Evolutionary conservation across 2,888 invertebrate species (phyloP).

Genomic region (Lumbricus terrestris): DNA sequence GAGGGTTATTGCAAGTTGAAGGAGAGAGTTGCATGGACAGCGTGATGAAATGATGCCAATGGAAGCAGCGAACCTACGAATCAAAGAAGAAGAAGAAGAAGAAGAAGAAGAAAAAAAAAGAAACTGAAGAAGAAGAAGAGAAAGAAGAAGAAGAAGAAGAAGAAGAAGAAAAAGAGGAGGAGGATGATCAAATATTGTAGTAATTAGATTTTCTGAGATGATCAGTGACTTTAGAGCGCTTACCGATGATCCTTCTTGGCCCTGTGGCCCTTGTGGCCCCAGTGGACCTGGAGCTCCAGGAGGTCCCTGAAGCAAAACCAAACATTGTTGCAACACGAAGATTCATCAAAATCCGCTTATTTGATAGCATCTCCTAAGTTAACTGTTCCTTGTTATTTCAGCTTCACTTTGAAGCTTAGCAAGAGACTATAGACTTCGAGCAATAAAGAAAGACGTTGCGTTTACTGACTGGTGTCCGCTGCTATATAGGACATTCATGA

Average conservation of each 20-base stretch:
- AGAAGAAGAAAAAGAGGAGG: no score
- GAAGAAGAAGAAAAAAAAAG: no score
- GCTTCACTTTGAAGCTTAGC: neutral
- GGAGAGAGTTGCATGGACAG: no score
- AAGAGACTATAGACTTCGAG: neutral
- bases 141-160: no score
- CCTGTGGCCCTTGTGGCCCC: slow-evolving; percentile 22
- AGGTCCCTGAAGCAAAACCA: slow-evolving; percentile 13
- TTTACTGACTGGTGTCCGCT: neutral
- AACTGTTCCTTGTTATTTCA: neutral
- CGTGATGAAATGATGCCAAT: no score
- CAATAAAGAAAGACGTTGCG: neutral
- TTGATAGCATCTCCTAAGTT: neutral
- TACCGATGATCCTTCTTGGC: slow-evolving; percentile 14
- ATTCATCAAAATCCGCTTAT: neutral
- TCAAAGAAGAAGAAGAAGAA: no score
- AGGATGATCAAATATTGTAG: neutral
- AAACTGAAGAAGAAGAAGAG: no score
- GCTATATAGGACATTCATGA: neutral
- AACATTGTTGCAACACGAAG: neutral
- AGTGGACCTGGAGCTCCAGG: neutral
- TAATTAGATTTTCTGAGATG: neutral
- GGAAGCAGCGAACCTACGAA: no score
- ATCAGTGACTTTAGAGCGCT: neutral
- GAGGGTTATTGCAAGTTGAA: no score